Conservation (phyloP, 2,888 invertebrate species). For the Xylocampa areola region DNA sequence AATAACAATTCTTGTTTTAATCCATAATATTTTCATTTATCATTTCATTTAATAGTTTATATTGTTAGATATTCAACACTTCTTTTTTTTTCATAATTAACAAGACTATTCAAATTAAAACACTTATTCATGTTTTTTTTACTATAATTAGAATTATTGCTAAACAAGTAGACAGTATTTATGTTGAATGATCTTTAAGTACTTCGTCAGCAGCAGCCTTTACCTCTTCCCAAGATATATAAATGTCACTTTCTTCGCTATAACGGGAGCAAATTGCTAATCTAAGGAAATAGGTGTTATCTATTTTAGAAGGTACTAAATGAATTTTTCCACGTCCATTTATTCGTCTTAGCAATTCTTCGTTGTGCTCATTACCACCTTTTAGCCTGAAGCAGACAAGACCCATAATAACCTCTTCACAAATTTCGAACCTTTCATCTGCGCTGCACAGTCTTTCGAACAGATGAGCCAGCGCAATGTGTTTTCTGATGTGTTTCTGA, state of each 20-base stretch:
- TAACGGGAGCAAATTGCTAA: constrained; percentile 97
- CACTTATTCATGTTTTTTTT: too few relatives aligned
- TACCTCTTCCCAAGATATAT: constrained; percentile 96
- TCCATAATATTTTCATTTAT: too few relatives aligned
- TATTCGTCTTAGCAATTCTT: constrained; percentile 94
- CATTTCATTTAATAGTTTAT: too few relatives aligned
- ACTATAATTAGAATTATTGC: constrained; percentile 5
- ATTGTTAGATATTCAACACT: too few relatives aligned
- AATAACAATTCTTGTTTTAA: too few relatives aligned
- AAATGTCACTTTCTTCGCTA: constrained; percentile 94
- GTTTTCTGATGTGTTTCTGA: constrained; percentile 95
- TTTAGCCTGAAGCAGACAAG: constrained; percentile 98
- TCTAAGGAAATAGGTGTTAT: constrained; percentile 95
- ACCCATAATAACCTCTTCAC: constrained; percentile 97
- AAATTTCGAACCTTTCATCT: constrained; percentile 96
- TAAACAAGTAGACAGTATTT: neutral
- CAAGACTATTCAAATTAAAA: too few relatives aligned
- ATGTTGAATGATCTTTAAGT: constrained; percentile 70
- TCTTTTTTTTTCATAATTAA: too few relatives aligned
- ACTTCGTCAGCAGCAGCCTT: constrained; percentile 93
- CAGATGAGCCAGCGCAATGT: constrained; percentile 95
- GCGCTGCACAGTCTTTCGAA: constrained; percentile 94
- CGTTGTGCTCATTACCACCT: constrained; percentile 95
- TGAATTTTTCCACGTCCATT: constrained; percentile 97
- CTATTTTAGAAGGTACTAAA: constrained; percentile 96